These are phyloP conservation scores for Leptocoma aspasia DNA, from an alignment of 2,113 vertebrate genomes.

Conservation along the genomic window DNA sequence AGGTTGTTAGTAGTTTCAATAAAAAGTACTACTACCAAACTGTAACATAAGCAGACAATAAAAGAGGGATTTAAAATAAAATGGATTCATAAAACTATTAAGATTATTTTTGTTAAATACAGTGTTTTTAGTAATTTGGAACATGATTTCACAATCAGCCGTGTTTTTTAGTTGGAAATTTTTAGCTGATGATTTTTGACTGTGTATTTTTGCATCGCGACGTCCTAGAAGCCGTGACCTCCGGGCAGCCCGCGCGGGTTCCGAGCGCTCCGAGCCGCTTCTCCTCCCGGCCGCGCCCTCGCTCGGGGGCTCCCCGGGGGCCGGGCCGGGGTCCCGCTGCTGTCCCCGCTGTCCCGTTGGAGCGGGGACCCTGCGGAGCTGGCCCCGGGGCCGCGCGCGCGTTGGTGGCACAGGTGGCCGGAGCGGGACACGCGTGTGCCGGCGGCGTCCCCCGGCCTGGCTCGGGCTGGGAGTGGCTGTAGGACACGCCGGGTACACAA, in stretches of 20 bases:
- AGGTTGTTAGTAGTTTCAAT: slow-evolving; percentile 66
- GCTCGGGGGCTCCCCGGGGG: neutral
- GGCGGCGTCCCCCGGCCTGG: neutral
- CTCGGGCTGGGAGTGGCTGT: neutral
- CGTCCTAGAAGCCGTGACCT: neutral
- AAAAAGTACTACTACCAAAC: slow-evolving; percentile 59
- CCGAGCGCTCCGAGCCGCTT: neutral
- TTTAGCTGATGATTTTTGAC: slow-evolving; percentile 54
- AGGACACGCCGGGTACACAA: neutral
- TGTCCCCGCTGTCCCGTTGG: neutral
- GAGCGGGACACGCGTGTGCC: neutral
- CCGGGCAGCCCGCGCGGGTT: neutral
- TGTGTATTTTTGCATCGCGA: slow-evolving; percentile 31
- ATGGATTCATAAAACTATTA: slow-evolving; percentile 71
- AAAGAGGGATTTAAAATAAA: slow-evolving; percentile 70
- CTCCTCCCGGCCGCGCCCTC: neutral
- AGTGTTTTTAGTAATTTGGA: slow-evolving; percentile 70
- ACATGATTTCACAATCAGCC: slow-evolving; percentile 64
- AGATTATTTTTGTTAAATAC: slow-evolving; percentile 69
- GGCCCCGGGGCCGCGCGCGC: neutral
- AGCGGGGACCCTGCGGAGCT: neutral
- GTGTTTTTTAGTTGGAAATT: slow-evolving; percentile 56
- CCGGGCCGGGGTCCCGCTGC: neutral
- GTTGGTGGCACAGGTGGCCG: neutral
- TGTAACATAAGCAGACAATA: slow-evolving; percentile 69